Base-by-base conservation (phyloP, 1,140 invertebrate genomes). In the Ephestia elutella region DNA sequence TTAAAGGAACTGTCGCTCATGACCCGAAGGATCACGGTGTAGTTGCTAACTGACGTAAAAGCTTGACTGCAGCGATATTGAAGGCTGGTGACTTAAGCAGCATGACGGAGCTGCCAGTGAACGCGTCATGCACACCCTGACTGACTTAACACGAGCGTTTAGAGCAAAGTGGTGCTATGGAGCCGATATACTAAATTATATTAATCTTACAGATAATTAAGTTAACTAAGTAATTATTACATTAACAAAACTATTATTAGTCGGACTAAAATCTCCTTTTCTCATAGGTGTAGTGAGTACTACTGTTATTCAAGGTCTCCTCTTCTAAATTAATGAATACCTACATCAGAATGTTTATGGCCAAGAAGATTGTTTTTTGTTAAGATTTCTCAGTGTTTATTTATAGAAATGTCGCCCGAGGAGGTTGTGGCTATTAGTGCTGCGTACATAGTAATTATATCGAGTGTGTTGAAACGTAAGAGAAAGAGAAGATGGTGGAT, bases 101-200 rank as follows among this genome's bases (percentile, higher is more conserved):
- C 19, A 19, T 19, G 56, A 21, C 48, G 15, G 17, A 25, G 25
- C 21, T 60, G 62, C 57, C 55, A 48, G 48, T 60, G 55, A 69
- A 66, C 64, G 66, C 67, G 67, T 54, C 68, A 74, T 74, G 73
- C 68, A 70, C 61, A 64, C 55, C 64, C 64, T 68, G 60, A 69
- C 69, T 70, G 76, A 66, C 71, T 73, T 66, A 69, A 72, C 65
- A 65, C 73, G 82, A 87, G 80, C 81, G 66, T 77, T 73, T 55
- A 81, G 74, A 85, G 79, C 85, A 85, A 77, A 83, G 82, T 86
- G 85, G 85, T 85, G 83, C 78, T 71, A 85, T 86, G 82, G 83
- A 84, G 82, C 82, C 82, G 67, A 75, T 50, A 58, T 56, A 53
- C 13, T 25, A 25, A 20, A 53, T 20, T 53, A 53, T 53, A 25